Percentiles rank a stretch among this genome's conserved stretches.
Evolutionary conservation across 2,113 vertebrate species (phyloP).

Genomic region (Ibidorhyncha struthersii): DNA sequence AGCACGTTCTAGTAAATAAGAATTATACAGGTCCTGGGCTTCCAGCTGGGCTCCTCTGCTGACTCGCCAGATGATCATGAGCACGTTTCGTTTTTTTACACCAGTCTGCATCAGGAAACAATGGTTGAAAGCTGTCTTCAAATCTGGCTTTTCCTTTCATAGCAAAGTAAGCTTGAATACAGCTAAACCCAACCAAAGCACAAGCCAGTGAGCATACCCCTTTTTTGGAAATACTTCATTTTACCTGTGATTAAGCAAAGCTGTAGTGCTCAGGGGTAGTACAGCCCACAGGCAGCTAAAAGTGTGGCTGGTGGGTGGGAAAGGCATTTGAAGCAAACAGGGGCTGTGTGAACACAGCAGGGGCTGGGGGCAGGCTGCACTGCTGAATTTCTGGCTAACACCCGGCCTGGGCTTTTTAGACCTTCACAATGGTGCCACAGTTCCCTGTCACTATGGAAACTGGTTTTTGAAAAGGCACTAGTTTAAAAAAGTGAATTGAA

Average conservation of each 20-base stretch:
- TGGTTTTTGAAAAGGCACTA: conserved; percentile 8
- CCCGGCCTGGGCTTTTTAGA: background rate
- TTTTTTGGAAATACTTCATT: background rate
- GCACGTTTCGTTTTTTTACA: background rate
- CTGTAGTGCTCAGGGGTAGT: background rate
- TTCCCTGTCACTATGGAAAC: conserved; percentile 60
- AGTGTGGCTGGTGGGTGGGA: background rate
- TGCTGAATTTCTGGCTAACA: conserved; percentile 20
- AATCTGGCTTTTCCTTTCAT: background rate
- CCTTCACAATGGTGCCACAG: conserved; percentile 58
- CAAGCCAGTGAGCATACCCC: background rate
- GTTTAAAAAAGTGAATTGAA: conserved; percentile 41
- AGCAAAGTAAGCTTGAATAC: background rate
- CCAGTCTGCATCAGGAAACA: background rate
- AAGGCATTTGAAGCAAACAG: background rate
- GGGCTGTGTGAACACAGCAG: background rate
- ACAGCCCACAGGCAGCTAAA: background rate
- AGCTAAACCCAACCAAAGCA: background rate
- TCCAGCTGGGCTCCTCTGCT: background rate
- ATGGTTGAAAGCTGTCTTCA: background rate
- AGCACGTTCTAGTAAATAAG: rapidly evolving
- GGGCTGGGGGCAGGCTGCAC: background rate
- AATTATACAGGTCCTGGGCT: background rate
- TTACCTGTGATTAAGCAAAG: background rate
- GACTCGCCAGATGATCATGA: rapidly evolving